Conservation (phyloP, 1,140 invertebrate genomes). For the Drosophila azteca region DNA sequence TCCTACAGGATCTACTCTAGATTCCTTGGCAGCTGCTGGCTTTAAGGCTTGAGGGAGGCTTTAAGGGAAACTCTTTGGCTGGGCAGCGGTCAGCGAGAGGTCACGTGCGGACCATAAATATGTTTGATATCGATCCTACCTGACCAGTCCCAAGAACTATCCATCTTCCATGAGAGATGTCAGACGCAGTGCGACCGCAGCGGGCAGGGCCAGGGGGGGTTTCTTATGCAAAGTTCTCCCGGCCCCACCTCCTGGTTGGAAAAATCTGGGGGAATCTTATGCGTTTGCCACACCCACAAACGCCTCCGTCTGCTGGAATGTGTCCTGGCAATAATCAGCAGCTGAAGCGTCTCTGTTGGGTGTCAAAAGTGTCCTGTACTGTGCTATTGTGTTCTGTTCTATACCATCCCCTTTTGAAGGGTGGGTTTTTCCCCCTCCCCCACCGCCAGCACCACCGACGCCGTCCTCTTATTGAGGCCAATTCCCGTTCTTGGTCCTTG, state of each 20-base stretch:
- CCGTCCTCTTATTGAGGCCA: no score
- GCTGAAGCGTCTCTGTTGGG: constrained; percentile 59
- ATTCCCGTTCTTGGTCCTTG: constrained; percentile 2
- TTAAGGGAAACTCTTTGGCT: constrained; percentile 28
- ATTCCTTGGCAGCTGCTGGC: constrained; percentile 2
- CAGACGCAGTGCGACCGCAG: constrained; percentile 33
- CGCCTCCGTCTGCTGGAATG: constrained; percentile 52
- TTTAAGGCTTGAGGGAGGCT: constrained; percentile 9
- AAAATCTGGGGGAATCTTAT: constrained; percentile 16
- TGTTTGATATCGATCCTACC: constrained; percentile 60
- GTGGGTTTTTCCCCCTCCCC: constrained; percentile 24
- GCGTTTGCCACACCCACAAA: constrained; percentile 24
- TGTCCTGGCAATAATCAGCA: constrained; percentile 78
- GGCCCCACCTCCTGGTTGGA: constrained; percentile 7
- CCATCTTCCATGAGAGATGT: constrained; percentile 71
- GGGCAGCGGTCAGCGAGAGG: constrained; percentile 61
- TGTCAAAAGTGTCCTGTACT: constrained; percentile 63
- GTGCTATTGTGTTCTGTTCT: background rate
- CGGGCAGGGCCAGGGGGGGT: background rate
- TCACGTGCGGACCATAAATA: constrained; percentile 68
- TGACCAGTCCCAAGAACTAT: constrained; percentile 72
- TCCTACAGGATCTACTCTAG: background rate
- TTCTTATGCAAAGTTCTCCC: constrained; percentile 60
- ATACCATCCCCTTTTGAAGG: constrained; percentile 17
- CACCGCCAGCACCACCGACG: no score